Conservation (phyloP, 2,113 vertebrate genomes). For the Xiphophorus hellerii region DNA sequence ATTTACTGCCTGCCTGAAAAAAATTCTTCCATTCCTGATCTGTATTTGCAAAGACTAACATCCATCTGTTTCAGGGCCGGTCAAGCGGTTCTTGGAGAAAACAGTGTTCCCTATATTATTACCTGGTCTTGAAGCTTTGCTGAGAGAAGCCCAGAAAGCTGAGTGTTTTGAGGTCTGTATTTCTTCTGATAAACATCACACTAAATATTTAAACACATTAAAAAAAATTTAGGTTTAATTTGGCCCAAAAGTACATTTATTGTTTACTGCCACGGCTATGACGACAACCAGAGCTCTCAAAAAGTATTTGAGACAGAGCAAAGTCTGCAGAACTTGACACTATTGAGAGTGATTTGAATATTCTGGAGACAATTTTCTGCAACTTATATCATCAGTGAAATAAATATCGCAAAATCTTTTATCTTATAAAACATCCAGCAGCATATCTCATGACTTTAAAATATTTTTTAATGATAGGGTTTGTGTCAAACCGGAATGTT, state of each 20-base stretch:
- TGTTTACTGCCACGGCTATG: background rate
- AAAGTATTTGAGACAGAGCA: background rate
- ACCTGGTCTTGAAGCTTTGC: slow-evolving; percentile 85
- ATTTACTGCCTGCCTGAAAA: background rate
- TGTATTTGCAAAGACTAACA: background rate
- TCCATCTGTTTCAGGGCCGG: slow-evolving; percentile 76
- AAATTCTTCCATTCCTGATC: background rate
- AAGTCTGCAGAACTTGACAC: background rate
- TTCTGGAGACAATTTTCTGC: background rate
- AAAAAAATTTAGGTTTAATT: background rate
- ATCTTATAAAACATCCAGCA: no score
- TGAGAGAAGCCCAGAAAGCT: slow-evolving; percentile 82
- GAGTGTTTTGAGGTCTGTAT: slow-evolving; percentile 86
- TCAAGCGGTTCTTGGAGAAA: slow-evolving; percentile 79
- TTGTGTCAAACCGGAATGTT: no score
- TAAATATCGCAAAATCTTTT: no score
- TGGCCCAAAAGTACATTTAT: background rate
- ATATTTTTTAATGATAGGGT: no score
- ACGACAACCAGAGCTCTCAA: background rate
- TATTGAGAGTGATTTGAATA: background rate
- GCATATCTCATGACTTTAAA: no score
- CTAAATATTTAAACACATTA: background rate
- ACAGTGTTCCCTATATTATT: slow-evolving; percentile 87
- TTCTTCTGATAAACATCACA: background rate
- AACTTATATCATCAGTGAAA: background rate